Evolutionary conservation across 2,888 invertebrate genomes (phyloP), one percentile per base, ranked within the genome.

Genomic region (Chalcis sispes): DNA sequence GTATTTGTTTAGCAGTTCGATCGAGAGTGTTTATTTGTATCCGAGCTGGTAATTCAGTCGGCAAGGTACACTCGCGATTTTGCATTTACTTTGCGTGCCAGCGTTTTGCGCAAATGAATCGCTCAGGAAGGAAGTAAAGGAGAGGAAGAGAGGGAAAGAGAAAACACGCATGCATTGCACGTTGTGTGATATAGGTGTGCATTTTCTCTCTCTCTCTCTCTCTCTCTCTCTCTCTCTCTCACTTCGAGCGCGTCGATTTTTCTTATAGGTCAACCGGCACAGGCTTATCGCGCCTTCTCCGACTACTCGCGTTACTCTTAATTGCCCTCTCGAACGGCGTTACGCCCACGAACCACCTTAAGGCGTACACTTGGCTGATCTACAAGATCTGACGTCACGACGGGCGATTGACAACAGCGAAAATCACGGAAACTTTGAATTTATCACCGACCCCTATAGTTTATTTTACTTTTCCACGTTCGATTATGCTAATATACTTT

Each of bases 251-350:
- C 83, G 85, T 85, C 85, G 83, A 87, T 85, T 86, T 87, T 86
- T 86, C 85, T 87, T 84, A 84, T 83, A 84, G 85, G 83, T 85
- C 85, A 83, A 76, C 79, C 62, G 78, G 76, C 50, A 20, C 50
- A 18, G 77, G 78, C 83, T 87, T 86, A 86, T 86, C 86, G 83
- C 80, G 65, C 72, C 67, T 73, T 81, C 81, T 80, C 81, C 77
- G 79, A 80, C 80, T 81, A 82, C 84, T 86, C 83, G 82, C 83
- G 82, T 83, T 84, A 85, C 85, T 84, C 81, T 86, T 86, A 86
- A 87, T 86, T 86, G 83, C 85, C 81, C 84, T 82, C 83, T 82
- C 81, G 83, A 84, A 81, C 82, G 81, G 82, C 81, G 83, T 79
- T 78, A 79, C 83, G 82, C 83, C 82, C 82, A 79, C 79, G 76